Evolutionary conservation across 2,888 invertebrate genomes (phyloP).

Genomic region (Megamerina dolium): DNA sequence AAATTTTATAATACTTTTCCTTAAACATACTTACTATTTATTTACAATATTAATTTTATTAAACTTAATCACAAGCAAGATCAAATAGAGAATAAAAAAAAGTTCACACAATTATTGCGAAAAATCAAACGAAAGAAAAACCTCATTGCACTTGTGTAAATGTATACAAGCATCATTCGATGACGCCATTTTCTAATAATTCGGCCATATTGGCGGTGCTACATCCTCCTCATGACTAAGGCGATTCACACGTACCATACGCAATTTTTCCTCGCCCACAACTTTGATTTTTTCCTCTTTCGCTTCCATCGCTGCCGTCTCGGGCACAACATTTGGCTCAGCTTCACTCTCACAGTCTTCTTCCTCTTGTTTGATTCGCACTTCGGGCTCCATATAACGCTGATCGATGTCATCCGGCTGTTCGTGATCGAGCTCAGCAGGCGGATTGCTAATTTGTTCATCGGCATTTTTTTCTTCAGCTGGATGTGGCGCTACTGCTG

Average conservation of each 20-base stretch:
- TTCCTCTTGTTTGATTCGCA: conserved; percentile 44
- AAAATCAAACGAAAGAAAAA: too few species aligned
- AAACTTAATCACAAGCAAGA: not conserved
- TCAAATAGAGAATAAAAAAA: too few species aligned
- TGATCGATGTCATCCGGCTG: conserved; percentile 40
- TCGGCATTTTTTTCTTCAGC: conserved; percentile 7
- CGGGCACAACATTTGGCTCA: conserved; percentile 8
- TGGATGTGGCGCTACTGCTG: not conserved
- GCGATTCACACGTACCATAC: conserved; percentile 36
- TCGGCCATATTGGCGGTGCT: conserved; percentile 27
- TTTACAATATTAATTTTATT: too few species aligned
- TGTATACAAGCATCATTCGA: too few species aligned
- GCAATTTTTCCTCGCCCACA: conserved; percentile 38
- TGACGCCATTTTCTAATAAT: too few species aligned
- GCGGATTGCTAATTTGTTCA: not conserved
- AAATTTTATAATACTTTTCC: too few species aligned
- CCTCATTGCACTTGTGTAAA: too few species aligned
- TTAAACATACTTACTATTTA: too few species aligned
- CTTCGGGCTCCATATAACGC: conserved; percentile 44
- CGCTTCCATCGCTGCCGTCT: conserved; percentile 5
- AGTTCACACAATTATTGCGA: too few species aligned
- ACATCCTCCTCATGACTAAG: conserved; percentile 32
- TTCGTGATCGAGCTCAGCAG: conserved; percentile 27
- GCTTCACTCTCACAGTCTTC: conserved; percentile 39
- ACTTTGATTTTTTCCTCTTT: conserved; percentile 28